phyloP scores from a whole-genome alignment of 2,797 vertebrate species.

The Leuciscus waleckii region DNA sequence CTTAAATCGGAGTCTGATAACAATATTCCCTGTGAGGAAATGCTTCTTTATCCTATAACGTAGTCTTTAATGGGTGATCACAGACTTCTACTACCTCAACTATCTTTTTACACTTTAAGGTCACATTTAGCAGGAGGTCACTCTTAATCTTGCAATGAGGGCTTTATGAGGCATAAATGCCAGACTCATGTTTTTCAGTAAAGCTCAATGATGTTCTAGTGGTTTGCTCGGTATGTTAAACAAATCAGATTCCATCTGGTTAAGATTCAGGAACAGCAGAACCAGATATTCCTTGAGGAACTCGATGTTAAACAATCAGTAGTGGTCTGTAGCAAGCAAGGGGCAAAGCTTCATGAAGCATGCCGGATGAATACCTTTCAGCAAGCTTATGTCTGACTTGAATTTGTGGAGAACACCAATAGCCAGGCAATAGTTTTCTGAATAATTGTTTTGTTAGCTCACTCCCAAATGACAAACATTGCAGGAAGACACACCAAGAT shows the following conservation, averaged over 20 bases:
- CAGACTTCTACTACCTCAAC: background rate
- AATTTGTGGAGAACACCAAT: constrained; percentile 9
- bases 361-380: constrained; percentile 33
- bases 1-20: background rate
- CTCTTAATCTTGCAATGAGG: background rate
- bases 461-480: constrained; percentile 31
- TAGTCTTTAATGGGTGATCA: background rate
- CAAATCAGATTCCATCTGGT: constrained; percentile 29
- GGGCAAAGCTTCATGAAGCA: constrained; percentile 5
- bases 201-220: constrained; percentile 17
- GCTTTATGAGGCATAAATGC: background rate
- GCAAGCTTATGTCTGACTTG: constrained; percentile 14
- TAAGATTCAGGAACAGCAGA: constrained; percentile 25
- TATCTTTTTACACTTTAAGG: background rate
- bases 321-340: background rate
- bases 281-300: constrained; percentile 20
- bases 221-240: constrained; percentile 7
- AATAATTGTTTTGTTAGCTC: constrained; percentile 18
- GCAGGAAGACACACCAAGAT: constrained; percentile 18
- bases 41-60: background rate
- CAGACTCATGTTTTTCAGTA: constrained; percentile 27
- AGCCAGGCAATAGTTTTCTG: background rate
- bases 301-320: constrained; percentile 16
- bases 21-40: constrained; percentile 18
- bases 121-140: background rate